phyloP scores from a whole-genome alignment of 1,140 invertebrate genomes.

The Drosophila paulistorum region DNA sequence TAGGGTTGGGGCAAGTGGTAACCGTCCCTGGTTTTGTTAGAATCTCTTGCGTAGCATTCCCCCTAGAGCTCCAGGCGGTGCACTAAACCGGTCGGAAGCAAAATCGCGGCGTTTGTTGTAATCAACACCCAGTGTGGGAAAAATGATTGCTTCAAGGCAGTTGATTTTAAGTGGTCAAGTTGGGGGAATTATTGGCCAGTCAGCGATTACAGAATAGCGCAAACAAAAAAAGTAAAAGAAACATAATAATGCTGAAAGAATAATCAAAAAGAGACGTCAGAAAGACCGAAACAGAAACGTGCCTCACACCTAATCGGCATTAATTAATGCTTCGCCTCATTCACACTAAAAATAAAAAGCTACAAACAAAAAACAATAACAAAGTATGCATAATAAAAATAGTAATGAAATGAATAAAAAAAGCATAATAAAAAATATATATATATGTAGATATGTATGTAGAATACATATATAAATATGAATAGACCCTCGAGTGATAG shows the following conservation, averaged over 20 bases:
- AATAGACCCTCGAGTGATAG: not conserved
- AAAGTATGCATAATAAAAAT: conserved; percentile 37
- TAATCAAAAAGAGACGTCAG: conserved; percentile 42
- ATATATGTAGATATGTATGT: no score
- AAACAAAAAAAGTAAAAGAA: conserved; percentile 16
- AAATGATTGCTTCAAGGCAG: conserved; percentile 63
- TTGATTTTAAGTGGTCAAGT: conserved; percentile 51
- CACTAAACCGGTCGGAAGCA: conserved; percentile 20
- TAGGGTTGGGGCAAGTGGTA: conserved; percentile 3
- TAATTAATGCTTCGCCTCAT: conserved; percentile 51
- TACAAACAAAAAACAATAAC: conserved; percentile 3
- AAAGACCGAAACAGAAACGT: conserved; percentile 52
- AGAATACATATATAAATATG: conserved; percentile 15
- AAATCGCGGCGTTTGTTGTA: conserved; percentile 40
- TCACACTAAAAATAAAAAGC: conserved; percentile 26
- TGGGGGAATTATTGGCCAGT: conserved; percentile 48
- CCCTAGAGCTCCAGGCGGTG: conserved; percentile 5
- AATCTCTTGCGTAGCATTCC: conserved; percentile 20
- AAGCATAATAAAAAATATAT: not conserved
- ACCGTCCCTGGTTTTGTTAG: conserved; percentile 7
- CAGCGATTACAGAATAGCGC: conserved; percentile 22
- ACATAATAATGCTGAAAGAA: not conserved
- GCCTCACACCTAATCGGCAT: conserved; percentile 57
- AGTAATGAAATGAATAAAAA: conserved; percentile 3
- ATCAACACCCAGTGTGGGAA: conserved; percentile 63